A percentile compares a stretch with the other conserved stretches of the same genome.
Conservation (phyloP, 2,113 vertebrate genomes). For the Bagarius yarrelli region DNA sequence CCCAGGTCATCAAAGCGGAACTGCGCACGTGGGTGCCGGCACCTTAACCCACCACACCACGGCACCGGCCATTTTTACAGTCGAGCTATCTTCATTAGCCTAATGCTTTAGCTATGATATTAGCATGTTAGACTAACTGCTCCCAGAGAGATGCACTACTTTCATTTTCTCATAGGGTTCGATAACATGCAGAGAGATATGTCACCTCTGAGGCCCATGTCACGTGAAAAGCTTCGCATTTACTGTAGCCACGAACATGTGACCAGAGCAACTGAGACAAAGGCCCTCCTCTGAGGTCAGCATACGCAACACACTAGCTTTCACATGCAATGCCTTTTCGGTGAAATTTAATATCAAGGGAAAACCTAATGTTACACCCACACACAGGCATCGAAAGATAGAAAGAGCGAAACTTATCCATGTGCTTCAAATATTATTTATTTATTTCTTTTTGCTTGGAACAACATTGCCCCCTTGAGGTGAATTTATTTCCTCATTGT, state of each 20-base stretch:
- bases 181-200: constrained; percentile 27
- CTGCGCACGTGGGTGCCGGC: too few relatives aligned
- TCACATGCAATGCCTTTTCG: constrained; percentile 41
- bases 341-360: constrained; percentile 40
- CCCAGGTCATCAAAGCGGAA: too few relatives aligned
- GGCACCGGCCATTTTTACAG: constrained; percentile 6
- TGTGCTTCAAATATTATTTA: background rate
- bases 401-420: background rate
- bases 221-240: background rate
- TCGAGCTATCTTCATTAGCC: constrained; percentile 18
- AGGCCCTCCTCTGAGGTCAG: constrained; percentile 45
- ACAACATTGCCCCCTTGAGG: constrained; percentile 46
- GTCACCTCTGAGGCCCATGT: constrained; percentile 17
- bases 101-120: constrained; percentile 21
- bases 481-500: background rate
- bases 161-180: constrained; percentile 28
- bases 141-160: constrained; percentile 11
- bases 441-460: background rate
- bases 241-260: constrained; percentile 29
- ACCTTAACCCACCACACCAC: too few relatives aligned
- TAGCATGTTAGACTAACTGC: background rate
- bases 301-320: constrained; percentile 31
- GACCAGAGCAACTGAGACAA: constrained; percentile 27
- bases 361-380: constrained; percentile 30
- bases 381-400: constrained; percentile 13